Conservation (phyloP, 2,888 invertebrate genomes). For the Chrysolina haemoptera region DNA sequence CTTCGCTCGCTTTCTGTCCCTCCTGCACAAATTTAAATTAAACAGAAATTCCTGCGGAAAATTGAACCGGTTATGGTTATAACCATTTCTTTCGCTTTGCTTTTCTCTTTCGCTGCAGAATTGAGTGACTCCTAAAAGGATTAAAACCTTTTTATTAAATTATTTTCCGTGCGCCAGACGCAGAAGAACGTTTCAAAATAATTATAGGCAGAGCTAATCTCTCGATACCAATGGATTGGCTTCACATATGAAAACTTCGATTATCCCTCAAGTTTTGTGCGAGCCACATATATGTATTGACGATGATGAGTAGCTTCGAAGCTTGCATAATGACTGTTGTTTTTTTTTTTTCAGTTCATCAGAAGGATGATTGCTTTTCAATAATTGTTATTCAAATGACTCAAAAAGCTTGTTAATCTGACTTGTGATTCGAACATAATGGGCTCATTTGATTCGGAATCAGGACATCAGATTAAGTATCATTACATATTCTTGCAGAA, state of each 20-base stretch:
- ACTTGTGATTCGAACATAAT: too few relatives aligned
- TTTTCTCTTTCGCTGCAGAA: slow-evolving; percentile 4
- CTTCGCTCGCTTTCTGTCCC: slow-evolving; percentile 7
- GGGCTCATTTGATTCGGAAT: too few relatives aligned
- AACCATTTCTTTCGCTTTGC: not conserved
- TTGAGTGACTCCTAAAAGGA: slow-evolving; percentile 7
- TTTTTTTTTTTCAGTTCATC: too few relatives aligned
- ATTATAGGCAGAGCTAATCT: not conserved
- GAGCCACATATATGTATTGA: too few relatives aligned
- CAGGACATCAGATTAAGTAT: too few relatives aligned
- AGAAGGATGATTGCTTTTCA: too few relatives aligned
- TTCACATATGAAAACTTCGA: not conserved
- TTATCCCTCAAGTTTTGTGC: too few relatives aligned
- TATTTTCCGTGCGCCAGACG: slow-evolving; percentile 4
- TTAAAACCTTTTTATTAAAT: slow-evolving; percentile 8
- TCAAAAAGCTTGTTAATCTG: too few relatives aligned
- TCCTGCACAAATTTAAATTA: slow-evolving; percentile 15
- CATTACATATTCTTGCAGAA: too few relatives aligned
- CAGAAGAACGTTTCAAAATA: not conserved
- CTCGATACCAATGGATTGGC: not conserved
- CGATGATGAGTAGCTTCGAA: too few relatives aligned
- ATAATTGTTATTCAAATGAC: too few relatives aligned
- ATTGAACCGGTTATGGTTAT: slow-evolving; percentile 17
- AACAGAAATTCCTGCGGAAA: slow-evolving; percentile 17
- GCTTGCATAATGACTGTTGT: too few relatives aligned